A percentile compares a stretch with the other conserved stretches of the same genome.
These are phyloP conservation scores for Apotomis turbidana DNA, from an alignment of 2,888 invertebrate genomes.

Conservation along the genomic window DNA sequence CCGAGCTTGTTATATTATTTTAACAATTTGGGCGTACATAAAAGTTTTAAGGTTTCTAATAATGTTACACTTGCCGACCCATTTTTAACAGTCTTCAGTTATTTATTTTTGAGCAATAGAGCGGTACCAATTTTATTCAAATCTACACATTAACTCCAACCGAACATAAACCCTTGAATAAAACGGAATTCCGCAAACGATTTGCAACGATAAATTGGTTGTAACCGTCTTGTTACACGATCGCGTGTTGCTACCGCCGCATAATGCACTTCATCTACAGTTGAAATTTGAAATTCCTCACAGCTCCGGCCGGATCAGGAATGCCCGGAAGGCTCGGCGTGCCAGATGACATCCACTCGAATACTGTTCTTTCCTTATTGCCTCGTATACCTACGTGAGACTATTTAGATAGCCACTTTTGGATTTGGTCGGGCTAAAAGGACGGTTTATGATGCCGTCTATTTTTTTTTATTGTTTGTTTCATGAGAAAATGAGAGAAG, in stretches of 20 bases:
- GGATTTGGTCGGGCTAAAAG: neutral
- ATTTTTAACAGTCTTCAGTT: too few relatives aligned
- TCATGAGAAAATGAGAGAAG: neutral
- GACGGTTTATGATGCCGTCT: neutral
- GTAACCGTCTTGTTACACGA: slow-evolving; percentile 40
- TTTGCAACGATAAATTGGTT: slow-evolving; percentile 39
- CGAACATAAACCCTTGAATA: slow-evolving; percentile 18
- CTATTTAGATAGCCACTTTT: slow-evolving; percentile 15
- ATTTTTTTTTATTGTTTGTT: neutral
- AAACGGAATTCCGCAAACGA: slow-evolving; percentile 11
- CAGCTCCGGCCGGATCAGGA: slow-evolving; percentile 38
- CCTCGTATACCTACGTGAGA: slow-evolving; percentile 32
- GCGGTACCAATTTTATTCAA: neutral
- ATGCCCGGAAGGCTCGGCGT: slow-evolving; percentile 39
- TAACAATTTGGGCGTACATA: too few relatives aligned
- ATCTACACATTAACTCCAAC: neutral
- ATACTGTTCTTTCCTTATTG: slow-evolving; percentile 37
- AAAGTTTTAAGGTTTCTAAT: too few relatives aligned
- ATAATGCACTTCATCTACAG: slow-evolving; percentile 36
- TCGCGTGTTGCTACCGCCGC: slow-evolving; percentile 33
- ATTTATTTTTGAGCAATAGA: too few relatives aligned
- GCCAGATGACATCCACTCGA: slow-evolving; percentile 38
- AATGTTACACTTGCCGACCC: too few relatives aligned
- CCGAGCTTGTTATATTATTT: too few relatives aligned
- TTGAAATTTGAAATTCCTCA: slow-evolving; percentile 41